A percentile compares a stretch with the other conserved stretches of the same genome.
phyloP scores from a whole-genome alignment of 2,888 invertebrate genomes.

The Heliconius aoede region DNA sequence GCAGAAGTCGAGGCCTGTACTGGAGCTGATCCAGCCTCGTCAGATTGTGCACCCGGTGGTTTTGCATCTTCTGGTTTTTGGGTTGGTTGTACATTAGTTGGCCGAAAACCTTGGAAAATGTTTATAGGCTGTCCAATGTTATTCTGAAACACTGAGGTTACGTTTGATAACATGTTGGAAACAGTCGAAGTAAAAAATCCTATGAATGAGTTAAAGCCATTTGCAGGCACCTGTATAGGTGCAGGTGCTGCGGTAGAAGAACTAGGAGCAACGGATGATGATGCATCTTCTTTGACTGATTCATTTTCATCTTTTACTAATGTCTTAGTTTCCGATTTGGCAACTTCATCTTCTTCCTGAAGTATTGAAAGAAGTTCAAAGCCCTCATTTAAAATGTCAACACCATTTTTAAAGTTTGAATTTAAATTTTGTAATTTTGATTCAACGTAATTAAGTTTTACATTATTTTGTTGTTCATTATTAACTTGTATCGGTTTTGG shows the following conservation, averaged over 20 bases:
- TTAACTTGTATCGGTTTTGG: slow-evolving; percentile 46
- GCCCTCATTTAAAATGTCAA: slow-evolving; percentile 63
- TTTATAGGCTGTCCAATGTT: slow-evolving; percentile 44
- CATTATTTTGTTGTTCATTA: slow-evolving; percentile 46
- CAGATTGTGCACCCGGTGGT: slow-evolving; percentile 32
- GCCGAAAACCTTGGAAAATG: slow-evolving; percentile 2
- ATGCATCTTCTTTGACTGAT: slow-evolving; percentile 15
- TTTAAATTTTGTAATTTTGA: slow-evolving; percentile 56
- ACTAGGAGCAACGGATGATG: background rate
- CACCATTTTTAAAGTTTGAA: slow-evolving; percentile 62
- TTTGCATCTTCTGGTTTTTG: slow-evolving; percentile 17
- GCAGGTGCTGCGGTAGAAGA: slow-evolving; percentile 16
- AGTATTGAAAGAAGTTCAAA: slow-evolving; percentile 59
- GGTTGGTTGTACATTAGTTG: slow-evolving; percentile 1
- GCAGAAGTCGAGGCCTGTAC: slow-evolving; percentile 16
- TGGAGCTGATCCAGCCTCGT: slow-evolving; percentile 20
- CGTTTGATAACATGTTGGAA: slow-evolving; percentile 36
- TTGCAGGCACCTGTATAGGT: slow-evolving; percentile 6
- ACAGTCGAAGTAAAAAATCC: slow-evolving; percentile 49
- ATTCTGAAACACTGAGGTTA: slow-evolving; percentile 49
- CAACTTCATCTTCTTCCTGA: slow-evolving; percentile 57
- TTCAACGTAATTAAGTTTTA: slow-evolving; percentile 52
- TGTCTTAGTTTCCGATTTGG: slow-evolving; percentile 43
- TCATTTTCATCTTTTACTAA: slow-evolving; percentile 16
- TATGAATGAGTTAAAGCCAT: slow-evolving; percentile 42